Percentiles rank a stretch among this genome's conserved stretches.
Conservation (phyloP, 2,797 vertebrate genomes). For the Oceanodroma leucorhoa region DNA sequence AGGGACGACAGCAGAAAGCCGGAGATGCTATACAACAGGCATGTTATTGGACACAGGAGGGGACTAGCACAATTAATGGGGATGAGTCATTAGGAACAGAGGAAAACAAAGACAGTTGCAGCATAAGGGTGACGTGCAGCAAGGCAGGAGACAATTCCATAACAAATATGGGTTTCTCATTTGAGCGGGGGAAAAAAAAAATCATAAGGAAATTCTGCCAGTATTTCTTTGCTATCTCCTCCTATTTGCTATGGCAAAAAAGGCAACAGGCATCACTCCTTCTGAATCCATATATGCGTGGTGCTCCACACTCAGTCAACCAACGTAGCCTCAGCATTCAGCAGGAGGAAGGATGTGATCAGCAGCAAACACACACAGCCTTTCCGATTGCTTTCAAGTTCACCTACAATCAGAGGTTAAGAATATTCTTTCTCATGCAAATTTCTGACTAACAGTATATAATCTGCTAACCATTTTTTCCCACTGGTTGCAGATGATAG, state of each 20-base stretch:
- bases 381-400: background rate
- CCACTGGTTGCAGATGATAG: background rate
- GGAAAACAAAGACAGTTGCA: background rate
- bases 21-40: background rate
- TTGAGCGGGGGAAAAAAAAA: background rate
- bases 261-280: background rate
- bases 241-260: background rate
- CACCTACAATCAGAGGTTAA: background rate
- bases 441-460: background rate
- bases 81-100: background rate
- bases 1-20: background rate
- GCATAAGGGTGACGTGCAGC: background rate
- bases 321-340: background rate
- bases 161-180: background rate
- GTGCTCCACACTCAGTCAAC: background rate
- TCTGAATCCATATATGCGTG: fast-evolving
- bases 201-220: background rate
- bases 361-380: background rate
- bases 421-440: background rate
- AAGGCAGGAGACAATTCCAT: background rate
- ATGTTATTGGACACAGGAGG: background rate
- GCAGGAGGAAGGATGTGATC: background rate
- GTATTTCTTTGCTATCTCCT: background rate
- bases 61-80: background rate
- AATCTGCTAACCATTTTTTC: background rate